These are phyloP conservation scores for Himalopsyche kuldschensis DNA, from an alignment of 2,888 invertebrate genomes.

Conservation along the genomic window DNA sequence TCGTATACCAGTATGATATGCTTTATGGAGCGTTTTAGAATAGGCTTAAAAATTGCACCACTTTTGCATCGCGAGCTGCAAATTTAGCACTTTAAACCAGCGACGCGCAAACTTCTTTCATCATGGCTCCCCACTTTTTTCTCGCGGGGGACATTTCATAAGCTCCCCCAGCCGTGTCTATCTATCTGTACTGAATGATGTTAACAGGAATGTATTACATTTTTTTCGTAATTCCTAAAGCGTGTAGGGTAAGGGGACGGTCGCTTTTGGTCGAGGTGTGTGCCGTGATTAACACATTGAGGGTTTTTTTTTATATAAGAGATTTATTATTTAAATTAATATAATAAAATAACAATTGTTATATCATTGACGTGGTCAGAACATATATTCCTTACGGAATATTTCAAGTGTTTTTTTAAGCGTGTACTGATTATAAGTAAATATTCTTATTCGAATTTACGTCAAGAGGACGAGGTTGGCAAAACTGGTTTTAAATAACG, in stretches of 20 bases:
- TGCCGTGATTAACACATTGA: background rate
- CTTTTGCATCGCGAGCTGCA: slow-evolving; percentile 14
- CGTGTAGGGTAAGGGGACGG: slow-evolving; percentile 12
- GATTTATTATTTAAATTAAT: background rate
- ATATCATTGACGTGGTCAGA: no score
- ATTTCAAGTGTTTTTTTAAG: no score
- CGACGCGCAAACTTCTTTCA: slow-evolving; percentile 33
- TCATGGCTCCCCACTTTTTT: slow-evolving; percentile 8
- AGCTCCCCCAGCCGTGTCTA: slow-evolving; percentile 19
- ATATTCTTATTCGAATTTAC: no score
- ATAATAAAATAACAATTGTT: background rate
- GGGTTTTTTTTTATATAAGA: background rate
- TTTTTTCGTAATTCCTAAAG: slow-evolving; percentile 33
- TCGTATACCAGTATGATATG: background rate
- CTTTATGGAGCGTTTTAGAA: slow-evolving; percentile 8
- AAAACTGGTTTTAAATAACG: no score
- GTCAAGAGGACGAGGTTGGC: no score
- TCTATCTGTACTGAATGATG: slow-evolving; percentile 21
- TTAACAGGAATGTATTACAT: slow-evolving; percentile 25
- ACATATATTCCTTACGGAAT: no score
- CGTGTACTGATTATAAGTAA: no score
- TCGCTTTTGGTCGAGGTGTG: background rate
- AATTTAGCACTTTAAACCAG: slow-evolving; percentile 28
- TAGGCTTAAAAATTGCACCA: slow-evolving; percentile 28
- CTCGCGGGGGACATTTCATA: slow-evolving; percentile 24